Evolutionary conservation across 2,888 invertebrate species (phyloP).

Genomic region (Lampropteryx suffumata): DNA sequence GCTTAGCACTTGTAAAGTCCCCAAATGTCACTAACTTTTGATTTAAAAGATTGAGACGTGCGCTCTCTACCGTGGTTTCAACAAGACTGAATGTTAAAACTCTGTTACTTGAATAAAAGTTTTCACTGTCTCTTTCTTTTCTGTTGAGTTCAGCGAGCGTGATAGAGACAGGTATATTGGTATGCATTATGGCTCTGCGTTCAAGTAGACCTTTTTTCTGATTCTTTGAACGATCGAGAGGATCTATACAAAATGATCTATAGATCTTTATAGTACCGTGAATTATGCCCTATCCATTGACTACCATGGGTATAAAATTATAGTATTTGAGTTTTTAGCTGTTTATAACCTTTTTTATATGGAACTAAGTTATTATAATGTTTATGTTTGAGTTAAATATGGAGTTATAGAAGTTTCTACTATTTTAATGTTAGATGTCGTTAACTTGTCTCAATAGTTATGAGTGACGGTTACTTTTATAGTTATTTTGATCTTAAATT

Average conservation of each 20-base stretch:
- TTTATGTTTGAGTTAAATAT: conserved; percentile 19
- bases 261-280: conserved; percentile 70
- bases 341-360: conserved; percentile 22
- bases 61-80: conserved; percentile 25
- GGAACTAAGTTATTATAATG: conserved; percentile 19
- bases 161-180: conserved; percentile 64
- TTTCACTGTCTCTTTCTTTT: conserved; percentile 45
- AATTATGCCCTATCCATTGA: conserved; percentile 62
- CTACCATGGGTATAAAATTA: conserved; percentile 42
- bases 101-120: conserved; percentile 57
- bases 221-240: conserved; percentile 72
- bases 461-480: conserved; percentile 11
- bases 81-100: conserved; percentile 51
- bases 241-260: conserved; percentile 66
- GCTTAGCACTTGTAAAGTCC: conserved; percentile 6
- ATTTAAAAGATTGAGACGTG: conserved; percentile 21
- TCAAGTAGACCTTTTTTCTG: conserved; percentile 68
- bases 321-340: conserved; percentile 35
- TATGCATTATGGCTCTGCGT: conserved; percentile 72
- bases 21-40: conserved; percentile 24
- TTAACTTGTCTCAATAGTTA: conserved; percentile 24
- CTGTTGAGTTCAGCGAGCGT: conserved; percentile 8
- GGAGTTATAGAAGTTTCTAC: conserved; percentile 12
- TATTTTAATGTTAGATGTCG: conserved; percentile 20
- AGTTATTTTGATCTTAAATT: conserved; percentile 8